Conservation (phyloP, 2,888 invertebrate species). For the Megaustenia siamemsis region DNA sequence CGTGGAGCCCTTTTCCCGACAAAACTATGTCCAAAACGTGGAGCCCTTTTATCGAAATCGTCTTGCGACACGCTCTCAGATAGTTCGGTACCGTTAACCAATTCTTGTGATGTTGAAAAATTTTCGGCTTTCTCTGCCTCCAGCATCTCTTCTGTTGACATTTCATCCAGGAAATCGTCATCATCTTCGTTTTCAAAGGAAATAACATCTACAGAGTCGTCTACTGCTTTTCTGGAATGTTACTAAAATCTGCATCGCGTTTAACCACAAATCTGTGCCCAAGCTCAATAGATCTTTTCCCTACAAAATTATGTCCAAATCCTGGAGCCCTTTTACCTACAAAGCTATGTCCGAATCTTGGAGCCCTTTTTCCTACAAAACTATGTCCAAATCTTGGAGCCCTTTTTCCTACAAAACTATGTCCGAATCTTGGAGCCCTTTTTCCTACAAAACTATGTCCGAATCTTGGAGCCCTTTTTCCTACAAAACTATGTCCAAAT, state of each 20-base stretch:
- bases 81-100: neutral
- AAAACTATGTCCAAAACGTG: slow-evolving; percentile 30
- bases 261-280: slow-evolving; percentile 44
- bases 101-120: neutral
- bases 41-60: neutral
- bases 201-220: neutral
- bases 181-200: neutral
- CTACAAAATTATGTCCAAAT: slow-evolving; percentile 39
- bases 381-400: slow-evolving; percentile 42
- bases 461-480: slow-evolving; percentile 37
- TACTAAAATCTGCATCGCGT: slow-evolving; percentile 2
- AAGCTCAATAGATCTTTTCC: slow-evolving; percentile 39
- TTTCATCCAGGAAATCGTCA: neutral
- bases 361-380: slow-evolving; percentile 44
- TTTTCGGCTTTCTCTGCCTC: neutral
- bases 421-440: too few species aligned
- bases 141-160: neutral
- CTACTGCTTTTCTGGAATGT: slow-evolving; percentile 42
- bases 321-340: slow-evolving; percentile 47
- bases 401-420: slow-evolving; percentile 44
- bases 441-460: slow-evolving; percentile 51
- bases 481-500: slow-evolving; percentile 37
- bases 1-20: slow-evolving; percentile 43
- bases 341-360: slow-evolving; percentile 43
- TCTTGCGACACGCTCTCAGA: neutral